These are phyloP conservation scores for Drosophila ogumai DNA, from an alignment of 1,140 invertebrate species.

Conservation along the genomic window DNA sequence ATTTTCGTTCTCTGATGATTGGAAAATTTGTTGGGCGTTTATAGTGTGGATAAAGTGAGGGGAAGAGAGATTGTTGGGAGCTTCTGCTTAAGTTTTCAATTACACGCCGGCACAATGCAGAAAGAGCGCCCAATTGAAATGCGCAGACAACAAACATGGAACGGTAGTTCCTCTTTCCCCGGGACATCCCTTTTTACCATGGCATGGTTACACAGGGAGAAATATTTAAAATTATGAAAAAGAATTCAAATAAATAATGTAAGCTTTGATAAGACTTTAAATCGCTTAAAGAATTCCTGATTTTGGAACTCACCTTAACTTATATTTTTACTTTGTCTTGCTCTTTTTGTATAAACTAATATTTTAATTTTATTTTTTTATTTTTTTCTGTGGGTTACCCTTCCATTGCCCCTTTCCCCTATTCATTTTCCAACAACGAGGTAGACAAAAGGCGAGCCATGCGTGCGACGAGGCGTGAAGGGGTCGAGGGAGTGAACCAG, in stretches of 20 bases:
- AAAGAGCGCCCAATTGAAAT: conserved; percentile 69
- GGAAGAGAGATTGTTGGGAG: neutral
- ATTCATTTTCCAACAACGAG: conserved; percentile 30
- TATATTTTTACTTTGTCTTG: neutral
- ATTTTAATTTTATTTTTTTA: no score
- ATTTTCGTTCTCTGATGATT: conserved; percentile 59
- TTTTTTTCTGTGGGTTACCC: neutral
- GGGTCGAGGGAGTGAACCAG: conserved; percentile 28
- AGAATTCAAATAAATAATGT: no score
- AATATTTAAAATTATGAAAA: neutral
- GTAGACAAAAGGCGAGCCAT: conserved; percentile 73
- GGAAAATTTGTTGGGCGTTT: conserved; percentile 61
- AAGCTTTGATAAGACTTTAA: no score
- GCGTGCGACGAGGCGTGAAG: conserved; percentile 69
- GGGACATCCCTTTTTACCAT: neutral
- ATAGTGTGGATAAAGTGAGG: conserved; percentile 12
- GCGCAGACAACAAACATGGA: conserved; percentile 59
- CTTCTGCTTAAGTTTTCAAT: conserved; percentile 77
- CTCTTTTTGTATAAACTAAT: neutral
- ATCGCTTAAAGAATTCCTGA: neutral
- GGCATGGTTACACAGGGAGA: conserved; percentile 1
- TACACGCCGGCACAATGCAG: conserved; percentile 68
- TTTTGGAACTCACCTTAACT: neutral
- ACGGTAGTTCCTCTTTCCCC: conserved; percentile 13
- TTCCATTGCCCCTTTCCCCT: neutral